A percentile compares a stretch with the other conserved stretches of the same genome.
Evolutionary conservation across 2,113 vertebrate genomes (phyloP).

Genomic region (Oreochromis aureus): DNA sequence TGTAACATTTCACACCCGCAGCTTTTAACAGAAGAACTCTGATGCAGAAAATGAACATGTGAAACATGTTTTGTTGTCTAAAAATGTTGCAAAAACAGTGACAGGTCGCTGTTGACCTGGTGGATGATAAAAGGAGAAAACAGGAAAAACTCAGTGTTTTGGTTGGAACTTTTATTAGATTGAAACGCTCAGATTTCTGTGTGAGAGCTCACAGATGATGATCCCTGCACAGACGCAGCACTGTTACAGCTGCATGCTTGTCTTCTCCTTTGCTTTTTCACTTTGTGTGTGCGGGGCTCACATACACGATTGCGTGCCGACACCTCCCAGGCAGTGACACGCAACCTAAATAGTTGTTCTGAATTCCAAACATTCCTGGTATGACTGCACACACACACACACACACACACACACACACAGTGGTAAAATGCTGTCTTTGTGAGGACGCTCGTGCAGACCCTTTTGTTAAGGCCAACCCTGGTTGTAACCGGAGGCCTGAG

Average conservation of each 20-base stretch:
- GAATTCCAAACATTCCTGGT: constrained; percentile 6
- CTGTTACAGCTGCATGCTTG: not conserved
- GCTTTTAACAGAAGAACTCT: not conserved
- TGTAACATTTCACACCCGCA: not conserved
- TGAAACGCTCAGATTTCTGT: not conserved
- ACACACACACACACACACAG: not conserved
- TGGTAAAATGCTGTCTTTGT: not conserved
- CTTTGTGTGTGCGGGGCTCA: not conserved
- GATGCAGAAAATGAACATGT: not conserved
- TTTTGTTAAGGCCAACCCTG: not conserved
- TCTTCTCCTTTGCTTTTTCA: not conserved
- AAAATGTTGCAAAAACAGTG: not conserved
- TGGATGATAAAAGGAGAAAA: rapidly evolving
- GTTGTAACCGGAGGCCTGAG: not conserved
- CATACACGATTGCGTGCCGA: not conserved
- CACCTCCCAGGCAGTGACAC: not conserved
- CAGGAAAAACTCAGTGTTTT: rapidly evolving
- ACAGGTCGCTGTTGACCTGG: not conserved
- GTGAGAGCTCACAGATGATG: not conserved
- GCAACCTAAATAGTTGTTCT: not conserved
- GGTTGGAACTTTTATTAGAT: not conserved
- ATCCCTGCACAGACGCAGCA: not conserved
- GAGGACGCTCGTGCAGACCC: not conserved
- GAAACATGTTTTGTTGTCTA: not conserved
- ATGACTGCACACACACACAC: not conserved